Conservation (phyloP, 2,888 invertebrate genomes). For the Hirtodrosophila cameraria region DNA sequence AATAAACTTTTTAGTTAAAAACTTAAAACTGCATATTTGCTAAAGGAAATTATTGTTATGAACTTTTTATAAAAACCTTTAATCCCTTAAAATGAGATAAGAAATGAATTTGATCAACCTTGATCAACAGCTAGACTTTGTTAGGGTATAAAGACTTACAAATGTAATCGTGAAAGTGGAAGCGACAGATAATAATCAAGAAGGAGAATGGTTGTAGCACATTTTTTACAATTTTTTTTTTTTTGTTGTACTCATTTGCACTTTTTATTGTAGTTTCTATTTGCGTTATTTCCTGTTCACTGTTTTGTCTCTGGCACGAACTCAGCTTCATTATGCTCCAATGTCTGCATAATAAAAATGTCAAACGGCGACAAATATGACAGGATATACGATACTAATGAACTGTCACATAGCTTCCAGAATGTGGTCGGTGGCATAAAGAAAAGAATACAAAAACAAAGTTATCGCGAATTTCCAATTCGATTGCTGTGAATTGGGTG, state of each 20-base stretch:
- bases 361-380: conserved; percentile 69
- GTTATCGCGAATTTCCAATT: conserved; percentile 33
- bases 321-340: conserved; percentile 45
- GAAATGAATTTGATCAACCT: no score
- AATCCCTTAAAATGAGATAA: no score
- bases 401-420: conserved; percentile 60
- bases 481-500: conserved; percentile 22
- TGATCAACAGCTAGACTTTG: no score
- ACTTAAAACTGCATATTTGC: no score
- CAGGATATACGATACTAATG: conserved; percentile 71
- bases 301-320: conserved; percentile 19
- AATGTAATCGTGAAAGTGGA: conserved; percentile 8
- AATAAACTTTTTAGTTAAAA: no score
- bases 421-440: conserved; percentile 24
- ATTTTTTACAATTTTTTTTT: no score
- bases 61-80: no score
- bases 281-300: conserved; percentile 14
- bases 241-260: conserved; percentile 12
- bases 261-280: conserved; percentile 18
- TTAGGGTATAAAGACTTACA: conserved; percentile 15
- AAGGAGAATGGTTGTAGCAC: background rate
- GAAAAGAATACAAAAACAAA: conserved; percentile 7
- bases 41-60: no score
- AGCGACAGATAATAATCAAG: conserved; percentile 23
- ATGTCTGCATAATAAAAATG: conserved; percentile 59